phyloP scores from a whole-genome alignment of 2,888 invertebrate genomes.

The Hirtodrosophila trivittata region DNA sequence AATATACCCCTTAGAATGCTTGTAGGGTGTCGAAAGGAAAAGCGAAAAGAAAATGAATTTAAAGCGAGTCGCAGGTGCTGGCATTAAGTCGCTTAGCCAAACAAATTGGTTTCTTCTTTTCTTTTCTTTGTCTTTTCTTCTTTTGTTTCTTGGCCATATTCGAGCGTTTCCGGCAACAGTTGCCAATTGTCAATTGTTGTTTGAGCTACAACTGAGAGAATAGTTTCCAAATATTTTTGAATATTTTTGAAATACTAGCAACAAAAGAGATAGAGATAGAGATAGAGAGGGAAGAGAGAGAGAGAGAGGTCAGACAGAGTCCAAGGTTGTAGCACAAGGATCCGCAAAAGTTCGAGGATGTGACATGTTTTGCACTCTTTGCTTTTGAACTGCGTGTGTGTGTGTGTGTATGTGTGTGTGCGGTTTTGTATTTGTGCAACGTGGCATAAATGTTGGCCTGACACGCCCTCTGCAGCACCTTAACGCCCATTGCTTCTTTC shows the following conservation, averaged over 20 bases:
- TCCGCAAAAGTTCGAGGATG: constrained; percentile 10
- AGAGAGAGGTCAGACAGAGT: constrained; percentile 1
- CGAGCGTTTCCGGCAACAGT: constrained; percentile 41
- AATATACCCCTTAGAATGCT: background rate
- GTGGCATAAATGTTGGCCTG: constrained; percentile 61
- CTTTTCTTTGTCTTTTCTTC: background rate
- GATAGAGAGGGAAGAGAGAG: too few species aligned
- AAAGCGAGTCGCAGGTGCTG: constrained; percentile 64
- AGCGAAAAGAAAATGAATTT: constrained; percentile 53
- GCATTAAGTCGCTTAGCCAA: constrained; percentile 52
- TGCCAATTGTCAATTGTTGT: constrained; percentile 1
- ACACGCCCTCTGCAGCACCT: constrained; percentile 13
- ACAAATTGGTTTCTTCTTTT: constrained; percentile 59
- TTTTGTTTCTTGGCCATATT: constrained; percentile 1
- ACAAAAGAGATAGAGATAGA: background rate
- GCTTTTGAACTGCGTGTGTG: constrained; percentile 7
- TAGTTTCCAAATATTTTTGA: constrained; percentile 12
- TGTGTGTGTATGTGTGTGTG: constrained; percentile 23
- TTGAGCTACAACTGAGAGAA: constrained; percentile 1
- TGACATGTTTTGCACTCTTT: constrained; percentile 41
- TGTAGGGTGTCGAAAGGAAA: constrained; percentile 9
- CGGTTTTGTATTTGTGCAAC: constrained; percentile 72
- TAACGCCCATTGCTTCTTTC: constrained; percentile 3
- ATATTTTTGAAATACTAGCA: constrained; percentile 23
- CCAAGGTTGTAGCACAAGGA: constrained; percentile 48